Evolutionary conservation across 2,113 vertebrate genomes (phyloP), one percentile per base, ranked within the genome.

Genomic region (Chascanopsetta lugubris): DNA sequence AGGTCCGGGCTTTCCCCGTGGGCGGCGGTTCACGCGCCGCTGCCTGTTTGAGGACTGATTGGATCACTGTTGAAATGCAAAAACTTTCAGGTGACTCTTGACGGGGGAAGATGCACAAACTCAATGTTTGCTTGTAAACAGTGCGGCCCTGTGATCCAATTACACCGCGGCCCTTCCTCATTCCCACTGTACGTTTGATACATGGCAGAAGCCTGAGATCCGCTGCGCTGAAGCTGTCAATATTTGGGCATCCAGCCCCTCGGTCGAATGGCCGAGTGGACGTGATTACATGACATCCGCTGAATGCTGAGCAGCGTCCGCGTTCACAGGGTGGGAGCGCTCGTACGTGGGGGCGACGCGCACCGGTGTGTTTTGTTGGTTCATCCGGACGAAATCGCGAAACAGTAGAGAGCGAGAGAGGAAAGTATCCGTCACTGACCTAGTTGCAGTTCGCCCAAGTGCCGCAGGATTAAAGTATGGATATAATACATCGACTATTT

Each of bases 231-330:
- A n/a, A 55, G 21, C 18, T 77, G 77, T 82, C 75, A 69, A 51
- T 89, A 76, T 81, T 36, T 68, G 51, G 42, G 8, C 54, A 62
- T 84, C 46, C 10, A 21, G 27, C 11, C 26, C n/a, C 42, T 60
- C 4, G 9, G 43, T 24, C 3, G 45, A 69, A 36, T 62, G 71
- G 42, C 58, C 56, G 62, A 63, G 50, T 34, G 12, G 27, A 81
- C 62, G 1, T 61, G 29, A 68, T 74, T 46, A 15, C 42, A 66
- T 51, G 49, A 64, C 47, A 67, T 63, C 12, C 13, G 47, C 30
- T 30, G 46, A 49, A 63, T 53, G 18, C 40, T 60, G 34, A 55
- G 22, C 58, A 22, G 20, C 51, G 45, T 22, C n/a, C 38, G 18
- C 26, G 24, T 69, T 61, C 61, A 32, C 61, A 34, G 46, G 58